Base-by-base conservation (phyloP, 2,113 vertebrate species). In the Balaeniceps rex region DNA sequence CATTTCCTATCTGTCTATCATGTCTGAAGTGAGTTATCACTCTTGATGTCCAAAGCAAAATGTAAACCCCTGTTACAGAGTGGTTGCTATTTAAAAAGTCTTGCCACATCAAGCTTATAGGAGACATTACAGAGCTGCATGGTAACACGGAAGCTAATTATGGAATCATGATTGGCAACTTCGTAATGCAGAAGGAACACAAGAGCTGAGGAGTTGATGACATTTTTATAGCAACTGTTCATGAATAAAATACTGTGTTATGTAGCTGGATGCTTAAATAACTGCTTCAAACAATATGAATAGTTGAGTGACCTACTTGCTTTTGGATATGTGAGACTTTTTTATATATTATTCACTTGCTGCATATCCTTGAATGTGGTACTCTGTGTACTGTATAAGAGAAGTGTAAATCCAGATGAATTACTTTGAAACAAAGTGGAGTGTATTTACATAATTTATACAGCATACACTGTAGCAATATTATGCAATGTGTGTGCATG, bases 341-440 rank as follows among this genome's bases (percentile, higher is more conserved):
- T 66, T 79, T 52, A 26, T 78, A 47, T 91, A 21, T 61, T 91
- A 66, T 54, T 94, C 95, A 94, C 70, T 91, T 95, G 87, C 81
- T 96, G 84, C 91, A 29, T 95, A 94, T 93, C 89, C 89, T 88
- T 58, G 63, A 91, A 94, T 93, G 94, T 96, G 89, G 87, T 83
- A 79, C 77, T 91, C 49, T 77, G 83, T 94, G 92, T 90, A 92
- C 92, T 94, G 63, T 94, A 44, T 95, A 77, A 92, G 68, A 95
- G 60, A 94, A 91, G 47, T 89, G 78, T 96, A 96, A 97, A 96
- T 80, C 58, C 75, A 66, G 70, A 66, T 55, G 9, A 89, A 82
- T 69, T 80, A 76, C 95, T 97, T 95, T 96, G 96, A 90, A 93
- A 60, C 91, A 83, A 95, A 97, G 91, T 91, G 81, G 89, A 83